phyloP scores from a whole-genome alignment of 2,888 invertebrate species.

The Drosophila incognita region DNA sequence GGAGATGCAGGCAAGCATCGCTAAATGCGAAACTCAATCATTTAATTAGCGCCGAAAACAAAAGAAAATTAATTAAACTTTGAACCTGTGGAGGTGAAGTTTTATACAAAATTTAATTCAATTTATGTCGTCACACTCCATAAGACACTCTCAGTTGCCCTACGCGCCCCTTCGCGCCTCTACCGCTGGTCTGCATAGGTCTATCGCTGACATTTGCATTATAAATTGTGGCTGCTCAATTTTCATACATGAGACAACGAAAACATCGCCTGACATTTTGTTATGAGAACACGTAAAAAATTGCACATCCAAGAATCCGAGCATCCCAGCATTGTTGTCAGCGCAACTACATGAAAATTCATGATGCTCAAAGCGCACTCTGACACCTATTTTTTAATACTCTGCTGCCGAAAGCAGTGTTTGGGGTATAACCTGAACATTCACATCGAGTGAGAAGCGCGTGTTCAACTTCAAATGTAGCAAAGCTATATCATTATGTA shows the following conservation, averaged over 20 bases:
- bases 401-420: not conserved
- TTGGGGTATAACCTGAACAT: not conserved
- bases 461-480: not conserved
- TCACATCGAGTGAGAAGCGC: not conserved
- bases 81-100: constrained; percentile 65
- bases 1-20: constrained; percentile 41
- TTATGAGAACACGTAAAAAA: constrained; percentile 80
- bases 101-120: constrained; percentile 74
- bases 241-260: constrained; percentile 61
- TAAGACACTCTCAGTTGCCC: not conserved
- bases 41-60: constrained; percentile 76
- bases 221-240: constrained; percentile 76
- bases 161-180: not conserved
- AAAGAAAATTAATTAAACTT: constrained; percentile 79
- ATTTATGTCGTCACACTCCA: constrained; percentile 66
- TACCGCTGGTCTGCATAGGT: constrained; percentile 2
- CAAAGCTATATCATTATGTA: too few relatives aligned
- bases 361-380: constrained; percentile 63
- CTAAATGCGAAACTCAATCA: constrained; percentile 79
- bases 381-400: constrained; percentile 57
- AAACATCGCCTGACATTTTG: constrained; percentile 66
- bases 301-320: constrained; percentile 66
- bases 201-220: constrained; percentile 71
- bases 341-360: constrained; percentile 73
- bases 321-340: constrained; percentile 63